phyloP scores from a whole-genome alignment of 1,140 invertebrate species.

The Sitophilus oryzae region DNA sequence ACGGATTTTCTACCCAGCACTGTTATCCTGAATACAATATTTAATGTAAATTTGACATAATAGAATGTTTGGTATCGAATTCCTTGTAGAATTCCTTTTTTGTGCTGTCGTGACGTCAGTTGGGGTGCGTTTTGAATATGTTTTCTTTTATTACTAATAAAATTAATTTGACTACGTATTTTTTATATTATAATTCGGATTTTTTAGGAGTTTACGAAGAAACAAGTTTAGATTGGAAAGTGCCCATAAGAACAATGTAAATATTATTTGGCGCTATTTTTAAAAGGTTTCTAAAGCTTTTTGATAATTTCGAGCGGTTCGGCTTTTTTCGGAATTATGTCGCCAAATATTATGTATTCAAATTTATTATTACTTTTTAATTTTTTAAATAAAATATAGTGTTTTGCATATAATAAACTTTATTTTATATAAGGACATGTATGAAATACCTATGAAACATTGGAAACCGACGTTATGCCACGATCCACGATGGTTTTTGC shows the following conservation, averaged over 20 bases:
- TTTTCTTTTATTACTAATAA: neutral
- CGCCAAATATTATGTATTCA: too few relatives aligned
- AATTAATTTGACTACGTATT: neutral
- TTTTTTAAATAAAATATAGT: too few relatives aligned
- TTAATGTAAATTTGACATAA: neutral
- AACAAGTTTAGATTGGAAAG: neutral
- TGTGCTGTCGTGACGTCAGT: too few relatives aligned
- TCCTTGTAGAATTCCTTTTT: neutral
- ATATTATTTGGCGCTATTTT: neutral
- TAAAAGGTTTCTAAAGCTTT: too few relatives aligned
- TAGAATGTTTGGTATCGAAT: neutral
- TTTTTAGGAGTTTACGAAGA: neutral
- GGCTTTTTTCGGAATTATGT: too few relatives aligned
- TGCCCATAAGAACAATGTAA: neutral
- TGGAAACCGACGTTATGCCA: too few relatives aligned
- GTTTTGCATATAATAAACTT: too few relatives aligned
- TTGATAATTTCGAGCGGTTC: too few relatives aligned
- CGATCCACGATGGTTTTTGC: too few relatives aligned
- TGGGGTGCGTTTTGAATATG: neutral
- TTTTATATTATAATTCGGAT: neutral
- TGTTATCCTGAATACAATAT: neutral
- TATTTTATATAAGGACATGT: too few relatives aligned
- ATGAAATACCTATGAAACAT: too few relatives aligned
- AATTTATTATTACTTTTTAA: too few relatives aligned
- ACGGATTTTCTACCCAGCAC: neutral